phyloP scores from a whole-genome alignment of 2,888 invertebrate species.

The Megastigmus dorsalis region DNA sequence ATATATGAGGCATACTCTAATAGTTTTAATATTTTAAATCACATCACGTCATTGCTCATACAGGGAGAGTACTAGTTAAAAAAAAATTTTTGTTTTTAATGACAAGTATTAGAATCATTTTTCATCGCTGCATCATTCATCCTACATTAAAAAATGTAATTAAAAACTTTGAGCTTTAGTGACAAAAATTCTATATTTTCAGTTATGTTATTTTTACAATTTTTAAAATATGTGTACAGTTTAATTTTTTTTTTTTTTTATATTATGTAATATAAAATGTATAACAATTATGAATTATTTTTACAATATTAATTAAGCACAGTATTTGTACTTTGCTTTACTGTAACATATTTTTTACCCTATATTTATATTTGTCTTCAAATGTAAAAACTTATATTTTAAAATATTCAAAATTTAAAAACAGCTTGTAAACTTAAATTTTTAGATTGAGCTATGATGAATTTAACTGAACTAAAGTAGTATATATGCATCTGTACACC shows the following conservation, averaged over 20 bases:
- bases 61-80: neutral
- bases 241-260: slow-evolving; percentile 2
- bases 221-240: slow-evolving; percentile 34
- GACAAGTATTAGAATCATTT: neutral
- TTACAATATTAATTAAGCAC: neutral
- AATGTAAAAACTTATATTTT: neutral
- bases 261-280: slow-evolving; percentile 10
- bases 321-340: slow-evolving; percentile 14
- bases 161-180: slow-evolving; percentile 26
- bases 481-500: neutral
- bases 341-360: neutral
- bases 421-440: neutral
- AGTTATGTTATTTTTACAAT: slow-evolving; percentile 5
- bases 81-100: slow-evolving; percentile 10
- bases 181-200: slow-evolving; percentile 17
- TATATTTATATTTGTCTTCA: slow-evolving; percentile 1
- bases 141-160: slow-evolving; percentile 11
- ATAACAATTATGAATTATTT: neutral
- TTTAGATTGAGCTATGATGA: neutral
- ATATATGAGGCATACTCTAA: slow-evolving; percentile 63
- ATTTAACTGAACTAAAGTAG: neutral
- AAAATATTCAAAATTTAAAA: neutral
- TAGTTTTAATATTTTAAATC: slow-evolving; percentile 6
- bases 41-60: slow-evolving; percentile 5
- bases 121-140: neutral